phyloP scores from a whole-genome alignment of 2,113 vertebrate species.

The Oreotrochilus melanogaster region DNA sequence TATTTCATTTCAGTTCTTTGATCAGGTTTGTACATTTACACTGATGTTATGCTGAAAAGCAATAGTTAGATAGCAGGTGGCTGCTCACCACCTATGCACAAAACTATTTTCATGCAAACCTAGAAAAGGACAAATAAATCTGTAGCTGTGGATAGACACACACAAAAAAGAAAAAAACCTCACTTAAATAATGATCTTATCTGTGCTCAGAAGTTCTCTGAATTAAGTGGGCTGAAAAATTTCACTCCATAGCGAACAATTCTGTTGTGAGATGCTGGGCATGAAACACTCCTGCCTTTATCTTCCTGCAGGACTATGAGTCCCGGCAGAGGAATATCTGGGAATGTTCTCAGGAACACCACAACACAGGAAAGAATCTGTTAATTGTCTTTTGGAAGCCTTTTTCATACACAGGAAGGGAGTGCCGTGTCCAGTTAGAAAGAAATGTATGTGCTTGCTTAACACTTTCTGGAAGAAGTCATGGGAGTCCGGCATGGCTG shows the following conservation, averaged over 20 bases:
- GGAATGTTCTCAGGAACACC: not conserved
- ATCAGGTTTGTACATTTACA: not conserved
- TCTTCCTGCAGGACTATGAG: not conserved
- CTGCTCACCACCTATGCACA: not conserved
- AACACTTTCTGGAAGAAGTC: not conserved
- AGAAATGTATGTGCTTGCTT: not conserved
- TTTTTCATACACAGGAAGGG: slow-evolving; percentile 62
- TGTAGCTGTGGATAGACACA: not conserved
- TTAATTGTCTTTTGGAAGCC: slow-evolving; percentile 56
- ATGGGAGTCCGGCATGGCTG: not conserved
- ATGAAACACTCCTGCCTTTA: slow-evolving; percentile 9
- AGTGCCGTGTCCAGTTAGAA: slow-evolving; percentile 37
- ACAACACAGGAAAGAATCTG: slow-evolving; percentile 57
- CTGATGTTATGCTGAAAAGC: not conserved
- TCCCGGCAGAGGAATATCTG: not conserved
- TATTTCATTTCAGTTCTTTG: not conserved
- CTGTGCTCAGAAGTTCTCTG: not conserved
- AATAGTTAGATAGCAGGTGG: not conserved
- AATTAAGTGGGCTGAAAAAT: not conserved
- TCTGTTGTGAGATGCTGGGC: not conserved
- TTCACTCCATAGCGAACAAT: not conserved
- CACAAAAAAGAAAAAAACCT: too few relatives aligned
- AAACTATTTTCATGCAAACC: not conserved
- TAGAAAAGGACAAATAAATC: not conserved
- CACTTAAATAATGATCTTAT: not conserved